These are phyloP conservation scores for Ammospiza nelsoni DNA, from an alignment of 2,113 vertebrate genomes.

Conservation along the genomic window DNA sequence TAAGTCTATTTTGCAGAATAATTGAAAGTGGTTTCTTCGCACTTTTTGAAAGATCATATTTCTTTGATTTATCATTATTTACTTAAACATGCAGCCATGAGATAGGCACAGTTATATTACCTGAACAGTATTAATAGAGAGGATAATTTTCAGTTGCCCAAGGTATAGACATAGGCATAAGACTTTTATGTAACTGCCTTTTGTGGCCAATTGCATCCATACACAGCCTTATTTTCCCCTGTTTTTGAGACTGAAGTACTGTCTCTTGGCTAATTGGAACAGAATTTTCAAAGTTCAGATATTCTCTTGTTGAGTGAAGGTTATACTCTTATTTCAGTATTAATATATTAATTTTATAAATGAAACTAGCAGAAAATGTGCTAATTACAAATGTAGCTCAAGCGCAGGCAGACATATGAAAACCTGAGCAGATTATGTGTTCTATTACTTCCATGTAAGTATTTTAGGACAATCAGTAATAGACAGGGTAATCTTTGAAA, in stretches of 20 bases:
- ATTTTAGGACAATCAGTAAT: background rate
- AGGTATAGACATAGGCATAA: background rate
- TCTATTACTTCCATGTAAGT: background rate
- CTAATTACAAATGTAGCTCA: background rate
- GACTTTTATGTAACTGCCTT: background rate
- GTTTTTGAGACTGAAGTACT: background rate
- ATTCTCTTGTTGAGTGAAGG: background rate
- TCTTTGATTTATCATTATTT: background rate
- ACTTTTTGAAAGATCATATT: background rate
- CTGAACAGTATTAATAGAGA: background rate
- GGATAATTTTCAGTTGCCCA: background rate
- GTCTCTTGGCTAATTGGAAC: background rate
- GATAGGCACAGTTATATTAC: background rate
- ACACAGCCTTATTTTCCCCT: background rate
- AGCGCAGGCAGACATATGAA: background rate
- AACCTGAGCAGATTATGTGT: background rate
- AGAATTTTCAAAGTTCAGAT: background rate
- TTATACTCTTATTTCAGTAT: background rate
- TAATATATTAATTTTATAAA: background rate
- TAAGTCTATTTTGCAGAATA: slow-evolving; percentile 26
- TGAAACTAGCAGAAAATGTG: background rate
- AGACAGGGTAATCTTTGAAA: background rate
- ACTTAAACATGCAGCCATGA: background rate
- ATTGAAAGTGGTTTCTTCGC: background rate
- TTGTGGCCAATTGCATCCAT: background rate